Percentiles rank a stretch among this genome's conserved stretches.
These are phyloP conservation scores for Mallotus villosus DNA, from an alignment of 2,797 vertebrate species.

Conservation along the genomic window DNA sequence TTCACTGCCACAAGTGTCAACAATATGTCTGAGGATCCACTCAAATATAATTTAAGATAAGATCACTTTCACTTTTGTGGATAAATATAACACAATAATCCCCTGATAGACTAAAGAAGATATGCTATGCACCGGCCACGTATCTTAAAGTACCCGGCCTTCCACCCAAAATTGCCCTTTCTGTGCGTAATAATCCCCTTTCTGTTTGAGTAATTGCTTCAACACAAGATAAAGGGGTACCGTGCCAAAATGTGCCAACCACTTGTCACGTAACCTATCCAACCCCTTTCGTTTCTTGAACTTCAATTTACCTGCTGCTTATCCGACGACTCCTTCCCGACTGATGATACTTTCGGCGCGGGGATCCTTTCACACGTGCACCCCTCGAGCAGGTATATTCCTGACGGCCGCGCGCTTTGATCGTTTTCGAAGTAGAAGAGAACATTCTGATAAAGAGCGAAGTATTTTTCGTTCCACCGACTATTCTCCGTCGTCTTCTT, in stretches of 20 bases:
- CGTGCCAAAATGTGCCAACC: neutral
- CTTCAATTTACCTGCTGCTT: conserved; percentile 72
- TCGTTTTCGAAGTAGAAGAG: conserved; percentile 96
- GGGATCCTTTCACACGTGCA: conserved; percentile 87
- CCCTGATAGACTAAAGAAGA: too few species aligned
- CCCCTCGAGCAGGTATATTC: conserved; percentile 93
- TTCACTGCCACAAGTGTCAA: too few species aligned
- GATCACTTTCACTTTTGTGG: too few species aligned
- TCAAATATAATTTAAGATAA: too few species aligned
- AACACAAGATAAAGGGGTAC: conserved; percentile 1
- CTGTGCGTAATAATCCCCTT: conserved; percentile 1
- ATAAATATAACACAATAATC: too few species aligned
- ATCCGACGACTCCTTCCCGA: conserved; percentile 81
- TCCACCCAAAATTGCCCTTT: neutral
- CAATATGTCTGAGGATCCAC: too few species aligned
- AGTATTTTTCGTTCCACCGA: conserved; percentile 93
- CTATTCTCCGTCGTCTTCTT: conserved; percentile 91
- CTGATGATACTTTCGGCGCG: conserved; percentile 78
- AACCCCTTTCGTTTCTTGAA: neutral
- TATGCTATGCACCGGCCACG: too few species aligned
- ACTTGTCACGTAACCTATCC: neutral
- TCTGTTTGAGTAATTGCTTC: conserved; percentile 3
- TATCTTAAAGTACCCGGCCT: neutral
- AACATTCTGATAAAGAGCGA: conserved; percentile 90
- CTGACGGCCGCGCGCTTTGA: conserved; percentile 87